Evolutionary conservation across 64 coral and sea anemone species (phyloP).

Genomic region (Stichodactyla mertensii): DNA sequence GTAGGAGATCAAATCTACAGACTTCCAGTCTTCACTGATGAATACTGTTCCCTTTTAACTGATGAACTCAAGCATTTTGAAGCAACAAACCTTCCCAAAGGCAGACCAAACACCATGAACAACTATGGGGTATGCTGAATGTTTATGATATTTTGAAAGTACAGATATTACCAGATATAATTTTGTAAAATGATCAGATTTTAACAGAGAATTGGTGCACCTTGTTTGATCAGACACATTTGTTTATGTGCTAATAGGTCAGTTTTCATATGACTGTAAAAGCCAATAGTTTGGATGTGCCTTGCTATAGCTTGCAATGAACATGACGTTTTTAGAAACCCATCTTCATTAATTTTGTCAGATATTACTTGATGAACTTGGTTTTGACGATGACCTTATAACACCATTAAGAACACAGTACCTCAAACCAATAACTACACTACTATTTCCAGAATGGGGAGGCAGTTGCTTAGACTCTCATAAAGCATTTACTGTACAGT

Average conservation of each 20-base stretch:
- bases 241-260: too few relatives aligned
- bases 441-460: slow-evolving; percentile 75
- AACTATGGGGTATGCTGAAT: slow-evolving; percentile 77
- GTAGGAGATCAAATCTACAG: slow-evolving; percentile 63
- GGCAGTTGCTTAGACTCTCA: slow-evolving; percentile 76
- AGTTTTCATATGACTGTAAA: not conserved
- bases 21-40: slow-evolving; percentile 76
- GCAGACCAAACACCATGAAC: slow-evolving; percentile 98
- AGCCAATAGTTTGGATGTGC: too few relatives aligned
- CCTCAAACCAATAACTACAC: slow-evolving; percentile 59
- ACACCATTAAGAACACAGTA: slow-evolving; percentile 67
- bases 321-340: too few relatives aligned
- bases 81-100: slow-evolving; percentile 65
- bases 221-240: too few relatives aligned
- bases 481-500: slow-evolving; percentile 98
- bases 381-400: slow-evolving; percentile 74
- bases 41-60: slow-evolving; percentile 72
- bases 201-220: too few relatives aligned
- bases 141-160: too few relatives aligned
- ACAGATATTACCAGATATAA: too few relatives aligned
- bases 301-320: too few relatives aligned
- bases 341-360: slow-evolving; percentile 6
- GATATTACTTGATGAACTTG: slow-evolving; percentile 87
- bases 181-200: too few relatives aligned
- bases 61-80: slow-evolving; percentile 94